These are phyloP conservation scores for Crotophaga sulcirostris DNA, from an alignment of 2,113 vertebrate species.

Conservation along the genomic window DNA sequence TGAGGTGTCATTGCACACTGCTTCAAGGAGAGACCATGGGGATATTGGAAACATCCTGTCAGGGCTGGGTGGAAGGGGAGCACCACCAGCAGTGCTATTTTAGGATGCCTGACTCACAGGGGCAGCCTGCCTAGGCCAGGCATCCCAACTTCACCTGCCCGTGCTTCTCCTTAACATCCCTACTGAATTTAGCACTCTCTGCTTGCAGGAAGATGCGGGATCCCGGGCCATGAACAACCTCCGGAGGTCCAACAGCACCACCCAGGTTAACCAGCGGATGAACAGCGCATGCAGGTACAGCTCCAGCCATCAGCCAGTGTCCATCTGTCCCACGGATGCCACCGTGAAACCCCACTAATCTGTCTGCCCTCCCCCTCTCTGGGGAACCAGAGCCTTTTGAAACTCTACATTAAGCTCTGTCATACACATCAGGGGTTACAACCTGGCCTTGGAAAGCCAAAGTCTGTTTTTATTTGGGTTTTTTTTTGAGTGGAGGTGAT, in stretches of 20 bases:
- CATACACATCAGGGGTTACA: accelerated
- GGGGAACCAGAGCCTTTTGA: neutral
- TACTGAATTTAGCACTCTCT: neutral
- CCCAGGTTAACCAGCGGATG: conserved; percentile 84
- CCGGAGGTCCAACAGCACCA: conserved; percentile 89
- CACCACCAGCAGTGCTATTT: neutral
- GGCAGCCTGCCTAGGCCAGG: neutral
- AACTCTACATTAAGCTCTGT: accelerated
- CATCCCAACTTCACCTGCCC: neutral
- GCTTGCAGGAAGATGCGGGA: conserved; percentile 73
- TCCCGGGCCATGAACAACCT: conserved; percentile 91
- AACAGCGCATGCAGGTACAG: conserved; percentile 76
- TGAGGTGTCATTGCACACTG: neutral
- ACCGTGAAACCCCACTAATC: accelerated
- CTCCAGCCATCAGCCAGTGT: accelerated
- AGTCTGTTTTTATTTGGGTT: neutral
- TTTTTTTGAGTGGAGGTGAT: neutral
- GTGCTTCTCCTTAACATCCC: accelerated
- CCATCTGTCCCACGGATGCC: neutral
- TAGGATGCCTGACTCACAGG: neutral
- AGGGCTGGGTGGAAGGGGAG: neutral
- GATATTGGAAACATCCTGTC: accelerated
- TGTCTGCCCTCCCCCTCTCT: neutral
- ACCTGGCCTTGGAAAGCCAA: neutral
- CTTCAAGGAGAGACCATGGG: neutral